Evolutionary conservation across 2,888 invertebrate genomes (phyloP).

Genomic region (Atrina japonica): DNA sequence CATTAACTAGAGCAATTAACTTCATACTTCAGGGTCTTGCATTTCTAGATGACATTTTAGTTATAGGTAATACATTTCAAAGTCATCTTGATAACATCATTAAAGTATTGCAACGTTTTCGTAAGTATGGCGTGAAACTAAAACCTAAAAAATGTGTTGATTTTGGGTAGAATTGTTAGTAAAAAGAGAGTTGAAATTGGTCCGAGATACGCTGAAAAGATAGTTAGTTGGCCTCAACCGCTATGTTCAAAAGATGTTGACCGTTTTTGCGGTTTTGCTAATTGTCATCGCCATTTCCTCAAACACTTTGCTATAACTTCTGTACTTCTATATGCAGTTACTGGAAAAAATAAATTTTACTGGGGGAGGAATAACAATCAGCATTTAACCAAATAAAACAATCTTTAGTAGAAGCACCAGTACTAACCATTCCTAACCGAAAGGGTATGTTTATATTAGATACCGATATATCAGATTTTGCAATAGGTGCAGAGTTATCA

Average conservation of each 20-base stretch:
- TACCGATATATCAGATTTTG: background rate
- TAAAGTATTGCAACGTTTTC: constrained; percentile 40
- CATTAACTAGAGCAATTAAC: constrained; percentile 39
- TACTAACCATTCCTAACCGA: constrained; percentile 36
- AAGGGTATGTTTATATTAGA: background rate
- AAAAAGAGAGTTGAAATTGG: constrained; percentile 23
- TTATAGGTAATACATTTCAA: constrained; percentile 41
- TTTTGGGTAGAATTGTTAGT: constrained; percentile 43
- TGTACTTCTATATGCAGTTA: constrained; percentile 33
- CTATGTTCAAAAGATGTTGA: constrained; percentile 38
- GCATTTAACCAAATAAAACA: constrained; percentile 25
- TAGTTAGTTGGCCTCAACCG: constrained; percentile 31
- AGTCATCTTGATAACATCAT: constrained; percentile 40
- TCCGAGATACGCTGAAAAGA: background rate
- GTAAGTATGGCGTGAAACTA: constrained; percentile 41
- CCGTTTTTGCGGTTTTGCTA: constrained; percentile 42
- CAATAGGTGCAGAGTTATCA: constrained; percentile 34
- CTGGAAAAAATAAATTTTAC: constrained; percentile 33
- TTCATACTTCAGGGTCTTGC: constrained; percentile 46
- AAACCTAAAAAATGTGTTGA: constrained; percentile 49
- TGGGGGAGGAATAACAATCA: constrained; percentile 30
- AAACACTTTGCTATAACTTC: constrained; percentile 41
- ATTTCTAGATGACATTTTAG: constrained; percentile 50
- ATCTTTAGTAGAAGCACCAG: constrained; percentile 25
- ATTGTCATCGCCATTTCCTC: constrained; percentile 42